Percentiles rank a stretch among this genome's conserved stretches.
Evolutionary conservation across 2,797 vertebrate genomes (phyloP).

Genomic region (Gastrophryne carolinensis): DNA sequence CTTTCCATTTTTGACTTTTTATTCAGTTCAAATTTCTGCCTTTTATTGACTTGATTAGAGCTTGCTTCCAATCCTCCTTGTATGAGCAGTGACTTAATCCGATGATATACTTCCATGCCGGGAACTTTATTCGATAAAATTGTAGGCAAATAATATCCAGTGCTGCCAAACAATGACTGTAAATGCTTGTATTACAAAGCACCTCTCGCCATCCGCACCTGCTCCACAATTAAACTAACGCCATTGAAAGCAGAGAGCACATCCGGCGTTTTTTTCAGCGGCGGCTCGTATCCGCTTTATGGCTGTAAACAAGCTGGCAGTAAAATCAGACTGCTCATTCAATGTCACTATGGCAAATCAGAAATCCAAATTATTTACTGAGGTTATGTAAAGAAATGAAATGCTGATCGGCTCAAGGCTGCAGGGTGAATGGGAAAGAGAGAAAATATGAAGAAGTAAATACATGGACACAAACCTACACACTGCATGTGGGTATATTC

Average conservation of each 20-base stretch:
- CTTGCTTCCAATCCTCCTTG: not conserved
- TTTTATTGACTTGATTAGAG: not conserved
- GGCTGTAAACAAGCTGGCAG: constrained; percentile 43
- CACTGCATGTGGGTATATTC: no score
- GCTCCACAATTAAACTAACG: constrained; percentile 41
- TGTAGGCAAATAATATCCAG: constrained; percentile 30
- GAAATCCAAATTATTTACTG: constrained; percentile 7
- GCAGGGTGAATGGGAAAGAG: not conserved
- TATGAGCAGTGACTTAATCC: not conserved
- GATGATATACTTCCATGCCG: constrained; percentile 16
- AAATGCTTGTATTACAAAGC: constrained; percentile 29
- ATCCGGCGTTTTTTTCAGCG: constrained; percentile 18
- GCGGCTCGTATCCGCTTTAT: constrained; percentile 33
- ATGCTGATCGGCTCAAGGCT: not conserved
- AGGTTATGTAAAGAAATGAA: not conserved
- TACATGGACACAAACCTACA: no score
- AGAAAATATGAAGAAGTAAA: no score
- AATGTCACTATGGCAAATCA: constrained; percentile 39
- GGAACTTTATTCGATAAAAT: constrained; percentile 18
- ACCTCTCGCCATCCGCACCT: constrained; percentile 39
- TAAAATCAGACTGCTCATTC: constrained; percentile 44
- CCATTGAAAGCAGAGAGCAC: constrained; percentile 12
- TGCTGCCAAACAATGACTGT: not conserved
- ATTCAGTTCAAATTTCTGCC: not conserved
- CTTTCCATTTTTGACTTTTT: not conserved